Percentiles rank a stretch among this genome's conserved stretches.
Evolutionary conservation across 2,113 vertebrate genomes (phyloP).

Genomic region (Phylloscopus whistleri): DNA sequence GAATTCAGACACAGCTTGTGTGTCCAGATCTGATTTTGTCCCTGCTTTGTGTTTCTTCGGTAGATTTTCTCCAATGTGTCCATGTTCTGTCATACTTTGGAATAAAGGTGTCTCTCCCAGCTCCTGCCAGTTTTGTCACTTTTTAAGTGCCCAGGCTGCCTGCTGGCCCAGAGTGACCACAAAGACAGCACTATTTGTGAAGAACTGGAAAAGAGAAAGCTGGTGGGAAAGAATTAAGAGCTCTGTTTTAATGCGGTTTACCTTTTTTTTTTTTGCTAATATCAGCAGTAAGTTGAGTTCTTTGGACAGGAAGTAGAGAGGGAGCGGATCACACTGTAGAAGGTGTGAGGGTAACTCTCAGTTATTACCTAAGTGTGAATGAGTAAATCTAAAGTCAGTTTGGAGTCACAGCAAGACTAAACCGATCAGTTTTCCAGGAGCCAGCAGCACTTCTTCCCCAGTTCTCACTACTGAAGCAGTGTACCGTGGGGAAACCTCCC

Average conservation of each 20-base stretch:
- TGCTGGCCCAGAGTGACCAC: neutral
- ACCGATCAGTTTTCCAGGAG: neutral
- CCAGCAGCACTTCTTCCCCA: neutral
- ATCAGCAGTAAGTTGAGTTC: neutral
- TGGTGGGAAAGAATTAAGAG: neutral
- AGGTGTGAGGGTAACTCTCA: neutral
- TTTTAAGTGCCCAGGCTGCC: neutral
- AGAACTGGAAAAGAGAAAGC: neutral
- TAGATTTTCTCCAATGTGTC: neutral
- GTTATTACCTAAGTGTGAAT: neutral
- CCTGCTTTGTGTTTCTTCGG: neutral
- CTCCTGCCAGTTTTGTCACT: neutral
- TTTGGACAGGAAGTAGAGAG: neutral
- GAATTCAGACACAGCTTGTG: neutral
- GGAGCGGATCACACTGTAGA: fast-evolving
- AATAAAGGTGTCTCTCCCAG: neutral
- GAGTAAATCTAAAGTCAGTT: neutral
- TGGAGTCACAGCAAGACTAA: neutral
- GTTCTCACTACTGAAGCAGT: neutral
- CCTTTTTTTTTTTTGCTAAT: neutral
- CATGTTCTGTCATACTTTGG: neutral
- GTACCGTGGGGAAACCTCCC: fast-evolving
- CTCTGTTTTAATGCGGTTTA: neutral
- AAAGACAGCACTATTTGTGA: neutral
- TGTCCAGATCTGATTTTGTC: neutral